Conservation (phyloP, 2,888 invertebrate genomes). For the Macaria notata region DNA sequence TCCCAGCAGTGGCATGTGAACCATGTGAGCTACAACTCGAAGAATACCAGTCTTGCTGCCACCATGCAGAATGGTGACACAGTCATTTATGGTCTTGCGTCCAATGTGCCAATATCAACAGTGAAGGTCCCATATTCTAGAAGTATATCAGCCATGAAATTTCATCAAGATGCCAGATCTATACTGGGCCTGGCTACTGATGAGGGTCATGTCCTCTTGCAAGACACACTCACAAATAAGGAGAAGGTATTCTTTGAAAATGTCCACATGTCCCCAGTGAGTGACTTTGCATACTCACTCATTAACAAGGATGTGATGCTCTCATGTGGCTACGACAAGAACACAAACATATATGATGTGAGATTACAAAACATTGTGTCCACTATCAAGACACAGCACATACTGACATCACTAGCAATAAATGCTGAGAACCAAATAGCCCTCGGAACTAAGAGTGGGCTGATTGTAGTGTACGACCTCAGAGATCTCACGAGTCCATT, state of each 20-base stretch:
- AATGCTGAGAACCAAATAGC: conserved; percentile 76
- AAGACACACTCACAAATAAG: conserved; percentile 72
- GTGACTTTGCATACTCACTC: conserved; percentile 79
- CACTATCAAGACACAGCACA: conserved; percentile 62
- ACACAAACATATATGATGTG: conserved; percentile 82
- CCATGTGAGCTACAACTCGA: conserved; percentile 71
- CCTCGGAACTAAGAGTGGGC: conserved; percentile 80
- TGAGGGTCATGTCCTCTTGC: conserved; percentile 71
- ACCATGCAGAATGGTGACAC: conserved; percentile 77
- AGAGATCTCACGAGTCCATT: conserved; percentile 74
- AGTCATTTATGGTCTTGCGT: conserved; percentile 72
- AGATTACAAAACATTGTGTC: conserved; percentile 72
- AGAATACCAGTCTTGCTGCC: conserved; percentile 74
- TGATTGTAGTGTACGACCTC: conserved; percentile 78
- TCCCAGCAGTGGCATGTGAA: conserved; percentile 64
- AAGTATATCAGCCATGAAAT: conserved; percentile 74
- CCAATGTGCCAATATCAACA: conserved; percentile 71
- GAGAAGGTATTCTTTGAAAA: conserved; percentile 73
- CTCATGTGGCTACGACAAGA: conserved; percentile 81
- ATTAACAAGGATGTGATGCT: conserved; percentile 80
- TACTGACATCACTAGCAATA: conserved; percentile 66
- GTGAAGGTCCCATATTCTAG: conserved; percentile 67
- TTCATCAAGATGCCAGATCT: conserved; percentile 72
- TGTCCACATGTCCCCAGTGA: conserved; percentile 82
- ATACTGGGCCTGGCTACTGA: conserved; percentile 76